Conservation (phyloP, 1,140 invertebrate genomes). For the Lineus longissimus region DNA sequence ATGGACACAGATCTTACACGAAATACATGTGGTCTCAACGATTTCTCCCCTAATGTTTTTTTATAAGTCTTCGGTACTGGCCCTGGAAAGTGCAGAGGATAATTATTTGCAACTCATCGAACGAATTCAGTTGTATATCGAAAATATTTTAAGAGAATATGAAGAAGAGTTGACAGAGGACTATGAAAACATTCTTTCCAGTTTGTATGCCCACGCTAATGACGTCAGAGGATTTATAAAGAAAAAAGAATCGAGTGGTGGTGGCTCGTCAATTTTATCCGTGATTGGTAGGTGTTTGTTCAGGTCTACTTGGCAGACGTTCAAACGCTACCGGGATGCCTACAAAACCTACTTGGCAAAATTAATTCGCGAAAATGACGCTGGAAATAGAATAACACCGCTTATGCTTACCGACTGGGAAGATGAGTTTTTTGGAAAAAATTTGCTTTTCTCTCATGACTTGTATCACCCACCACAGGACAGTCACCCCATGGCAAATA, state of each 20-base stretch:
- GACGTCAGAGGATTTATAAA: neutral
- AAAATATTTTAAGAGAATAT: neutral
- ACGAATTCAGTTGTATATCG: neutral
- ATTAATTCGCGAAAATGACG: neutral
- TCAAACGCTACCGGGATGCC: neutral
- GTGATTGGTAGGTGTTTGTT: slow-evolving; percentile 3
- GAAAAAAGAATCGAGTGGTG: neutral
- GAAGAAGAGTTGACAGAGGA: slow-evolving; percentile 1
- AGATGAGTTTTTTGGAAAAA: neutral
- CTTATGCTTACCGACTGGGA: slow-evolving; percentile 5
- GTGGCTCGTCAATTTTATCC: neutral
- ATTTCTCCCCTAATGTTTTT: slow-evolving; percentile 6
- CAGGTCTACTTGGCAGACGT: neutral
- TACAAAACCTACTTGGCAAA: neutral
- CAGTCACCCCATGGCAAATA: slow-evolving; percentile 2
- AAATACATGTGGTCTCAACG: neutral
- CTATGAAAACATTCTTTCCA: neutral
- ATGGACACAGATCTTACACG: slow-evolving; percentile 3
- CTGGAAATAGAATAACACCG: neutral
- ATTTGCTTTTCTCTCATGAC: neutral
- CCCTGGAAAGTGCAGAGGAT: neutral
- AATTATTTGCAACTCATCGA: neutral
- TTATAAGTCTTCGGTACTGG: neutral
- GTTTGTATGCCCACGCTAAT: slow-evolving; percentile 1
- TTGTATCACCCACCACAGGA: neutral